phyloP scores from a whole-genome alignment of 2,113 vertebrate species.

The Rhinichthys klamathensis region DNA sequence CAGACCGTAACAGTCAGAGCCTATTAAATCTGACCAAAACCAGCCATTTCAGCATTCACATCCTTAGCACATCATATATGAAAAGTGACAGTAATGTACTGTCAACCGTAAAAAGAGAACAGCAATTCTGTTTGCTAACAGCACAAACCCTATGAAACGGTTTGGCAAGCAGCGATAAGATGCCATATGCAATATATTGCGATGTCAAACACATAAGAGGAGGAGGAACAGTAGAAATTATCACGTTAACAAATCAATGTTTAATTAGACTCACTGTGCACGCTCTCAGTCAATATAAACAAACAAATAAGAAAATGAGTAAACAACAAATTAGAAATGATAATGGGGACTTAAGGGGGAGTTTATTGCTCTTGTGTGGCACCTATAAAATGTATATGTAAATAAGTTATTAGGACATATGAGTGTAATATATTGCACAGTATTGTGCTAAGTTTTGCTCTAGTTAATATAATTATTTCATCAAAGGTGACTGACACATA shows the following conservation, averaged over 20 bases:
- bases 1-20: neutral
- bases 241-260: neutral
- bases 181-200: neutral
- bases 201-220: neutral
- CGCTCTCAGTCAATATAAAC: neutral
- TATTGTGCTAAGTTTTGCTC: neutral
- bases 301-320: conserved; percentile 2
- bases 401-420: neutral
- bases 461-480: neutral
- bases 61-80: neutral
- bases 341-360: neutral
- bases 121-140: conserved; percentile 1
- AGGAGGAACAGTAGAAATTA: neutral
- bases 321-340: neutral
- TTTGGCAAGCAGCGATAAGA: neutral
- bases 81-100: neutral
- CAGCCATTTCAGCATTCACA: neutral
- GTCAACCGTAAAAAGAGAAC: neutral
- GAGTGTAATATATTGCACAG: neutral
- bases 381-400: neutral
- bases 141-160: neutral
- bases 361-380: neutral
- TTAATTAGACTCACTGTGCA: conserved; percentile 13
- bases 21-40: conserved; percentile 17
- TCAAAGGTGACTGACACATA: neutral